phyloP scores from a whole-genome alignment of 2,797 vertebrate genomes.

The Pogoniulus pusillus region DNA sequence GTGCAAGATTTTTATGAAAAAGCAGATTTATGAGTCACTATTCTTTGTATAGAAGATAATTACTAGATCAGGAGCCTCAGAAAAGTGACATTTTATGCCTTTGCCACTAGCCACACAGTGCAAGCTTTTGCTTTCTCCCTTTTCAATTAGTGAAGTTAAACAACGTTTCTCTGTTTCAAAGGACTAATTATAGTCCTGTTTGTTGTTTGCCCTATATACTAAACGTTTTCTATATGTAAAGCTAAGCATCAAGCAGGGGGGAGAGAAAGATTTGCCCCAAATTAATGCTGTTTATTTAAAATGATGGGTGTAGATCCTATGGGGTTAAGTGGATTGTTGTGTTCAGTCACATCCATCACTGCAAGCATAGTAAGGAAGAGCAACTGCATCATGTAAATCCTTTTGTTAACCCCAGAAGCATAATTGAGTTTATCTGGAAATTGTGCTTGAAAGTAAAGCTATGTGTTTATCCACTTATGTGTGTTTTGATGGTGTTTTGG shows the following conservation, averaged over 20 bases:
- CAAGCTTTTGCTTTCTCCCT: constrained; percentile 11
- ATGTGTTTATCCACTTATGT: neutral
- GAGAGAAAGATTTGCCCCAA: neutral
- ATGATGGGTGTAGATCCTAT: neutral
- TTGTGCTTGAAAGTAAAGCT: neutral
- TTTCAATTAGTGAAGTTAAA: constrained; percentile 44
- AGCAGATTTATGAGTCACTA: constrained; percentile 18
- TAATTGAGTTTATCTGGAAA: constrained; percentile 13
- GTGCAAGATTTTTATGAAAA: constrained; percentile 5
- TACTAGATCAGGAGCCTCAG: neutral
- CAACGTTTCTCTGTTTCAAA: neutral
- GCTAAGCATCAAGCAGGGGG: neutral
- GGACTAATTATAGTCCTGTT: constrained; percentile 14
- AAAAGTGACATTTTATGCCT: constrained; percentile 26
- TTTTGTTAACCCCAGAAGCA: neutral
- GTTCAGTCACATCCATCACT: constrained; percentile 7
- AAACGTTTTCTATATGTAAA: constrained; percentile 40
- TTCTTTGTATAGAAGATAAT: constrained; percentile 41
- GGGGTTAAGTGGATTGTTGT: constrained; percentile 2
- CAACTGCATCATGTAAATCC: neutral
- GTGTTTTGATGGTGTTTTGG: fast-evolving
- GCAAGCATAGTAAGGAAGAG: neutral
- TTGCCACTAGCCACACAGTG: neutral
- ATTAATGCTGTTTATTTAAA: neutral
- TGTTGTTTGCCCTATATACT: neutral